These are phyloP conservation scores for Spheniscus mendiculus DNA, from an alignment of 2,113 vertebrate species.

Conservation along the genomic window DNA sequence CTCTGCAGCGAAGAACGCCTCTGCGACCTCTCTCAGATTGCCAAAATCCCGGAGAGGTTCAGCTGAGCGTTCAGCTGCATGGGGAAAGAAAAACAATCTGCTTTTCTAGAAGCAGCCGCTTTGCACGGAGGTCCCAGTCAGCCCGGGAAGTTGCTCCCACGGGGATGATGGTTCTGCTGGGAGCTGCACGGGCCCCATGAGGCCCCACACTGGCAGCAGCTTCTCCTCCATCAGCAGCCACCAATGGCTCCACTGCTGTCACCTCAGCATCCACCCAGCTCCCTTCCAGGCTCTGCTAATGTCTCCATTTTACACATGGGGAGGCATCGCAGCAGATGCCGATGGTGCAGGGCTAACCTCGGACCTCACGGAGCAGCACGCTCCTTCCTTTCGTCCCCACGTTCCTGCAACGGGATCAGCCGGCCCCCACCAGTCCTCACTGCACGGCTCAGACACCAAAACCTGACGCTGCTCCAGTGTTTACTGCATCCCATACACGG, in stretches of 20 bases:
- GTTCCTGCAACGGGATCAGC: neutral
- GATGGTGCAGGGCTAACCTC: neutral
- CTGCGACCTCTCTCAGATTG: neutral
- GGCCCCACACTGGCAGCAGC: neutral
- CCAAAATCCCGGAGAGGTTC: neutral
- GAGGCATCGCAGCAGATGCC: neutral
- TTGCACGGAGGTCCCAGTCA: neutral
- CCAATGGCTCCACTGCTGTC: no score
- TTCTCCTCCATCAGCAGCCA: neutral
- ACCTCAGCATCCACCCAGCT: neutral
- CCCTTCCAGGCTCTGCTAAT: neutral
- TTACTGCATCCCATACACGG: neutral
- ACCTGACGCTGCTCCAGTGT: neutral
- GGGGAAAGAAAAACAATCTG: neutral
- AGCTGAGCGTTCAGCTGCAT: neutral
- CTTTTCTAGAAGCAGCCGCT: neutral
- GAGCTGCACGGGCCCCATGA: fast-evolving
- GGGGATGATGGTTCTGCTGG: neutral
- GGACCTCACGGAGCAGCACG: fast-evolving
- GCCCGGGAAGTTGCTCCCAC: fast-evolving
- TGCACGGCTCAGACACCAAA: neutral
- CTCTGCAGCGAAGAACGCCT: neutral
- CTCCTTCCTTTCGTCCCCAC: neutral
- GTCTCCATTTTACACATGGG: neutral
- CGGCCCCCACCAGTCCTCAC: neutral